Base-by-base conservation (phyloP, 2,888 invertebrate genomes). In the Gortyna flavago region DNA sequence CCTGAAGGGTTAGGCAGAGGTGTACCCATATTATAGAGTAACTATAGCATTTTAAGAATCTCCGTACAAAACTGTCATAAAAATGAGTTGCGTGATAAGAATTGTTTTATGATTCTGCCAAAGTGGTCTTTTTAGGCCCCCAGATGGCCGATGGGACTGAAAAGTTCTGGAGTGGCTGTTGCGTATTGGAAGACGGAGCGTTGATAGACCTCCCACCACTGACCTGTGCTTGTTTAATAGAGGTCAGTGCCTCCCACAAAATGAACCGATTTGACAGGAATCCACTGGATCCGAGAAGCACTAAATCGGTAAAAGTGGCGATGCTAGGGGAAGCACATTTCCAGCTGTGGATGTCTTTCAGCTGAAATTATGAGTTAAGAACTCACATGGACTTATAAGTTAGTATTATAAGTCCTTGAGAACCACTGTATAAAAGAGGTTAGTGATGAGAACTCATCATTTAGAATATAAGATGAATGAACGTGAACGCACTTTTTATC, bases 401-500 rank as follows among this genome's bases (percentile, higher is more conserved):
- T n/a, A n/a, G n/a, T n/a, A n/a, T n/a, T n/a, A n/a, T n/a, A n/a
- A n/a, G n/a, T n/a, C n/a, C n/a, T n/a, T n/a, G n/a, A n/a, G n/a
- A n/a, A n/a, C n/a, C n/a, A n/a, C n/a, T n/a, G n/a, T n/a, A n/a
- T n/a, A n/a, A n/a, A n/a, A n/a, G n/a, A n/a, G n/a, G n/a, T n/a
- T n/a, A n/a, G n/a, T n/a, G n/a, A n/a, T n/a, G n/a, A n/a, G n/a
- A 29, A 59, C 29, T 16, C 2, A 29, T 59, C 16, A 59, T 29
- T 59, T 29, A 7, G 1, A n/a, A n/a, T n/a, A n/a, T n/a, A n/a
- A n/a, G n/a, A 44, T 13, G 4, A 48, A 25, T 35, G 70, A 76
- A 77, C 70, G 69, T 76, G 72, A 76, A 78, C 70, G 71, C 79
- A 82, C 57, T 38, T n/a, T 81, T 9, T 25, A 59, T 87, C 91